Base-by-base conservation (phyloP, 2,797 vertebrate genomes). In the Phrynocephalus forsythii region DNA sequence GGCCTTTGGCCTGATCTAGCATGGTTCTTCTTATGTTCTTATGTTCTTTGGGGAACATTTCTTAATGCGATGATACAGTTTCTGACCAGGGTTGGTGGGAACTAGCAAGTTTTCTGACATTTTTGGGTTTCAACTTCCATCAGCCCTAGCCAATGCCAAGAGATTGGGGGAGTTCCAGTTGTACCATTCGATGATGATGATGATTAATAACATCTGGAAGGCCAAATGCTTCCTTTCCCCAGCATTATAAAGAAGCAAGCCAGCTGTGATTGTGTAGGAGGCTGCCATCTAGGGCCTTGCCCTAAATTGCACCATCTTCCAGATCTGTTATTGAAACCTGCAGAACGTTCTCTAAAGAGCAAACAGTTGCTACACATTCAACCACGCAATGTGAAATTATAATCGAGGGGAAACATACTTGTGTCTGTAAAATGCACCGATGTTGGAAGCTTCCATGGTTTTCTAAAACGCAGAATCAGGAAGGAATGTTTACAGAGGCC, bases 261-360 rank as follows among this genome's bases (percentile, higher is more conserved):
- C 7, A 48, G 16, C 20, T 63, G 5, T 52, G 75, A 67, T 52
- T n/a, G 38, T 33, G 69, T 44, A 75, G 26, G 52, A 76, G 63
- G 63, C 60, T 85, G 78, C 82, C 83, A 68, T 33, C 83, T 76
- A 24, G 26, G 87, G 69, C 15, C 83, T 68, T 80, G 1, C 4
- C 26, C 3, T 56, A 33, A 6, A 76, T 68, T 56, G 71, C 78
- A 85, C 28, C 4, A 24, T 72, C 30, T 3, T 44, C 30, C 22
- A 24, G 28, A 44, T 71, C n/a, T 33, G 38, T 11, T 28, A 5
- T 9, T 15, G 44, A 76, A 48, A 22, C 24, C 8, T 7, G 63
- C 7, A 13, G 50, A n/a, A 16, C 71, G 50, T 3, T 28, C 78
- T 88, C 9, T 13, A 48, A 20, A 5, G 1, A n/a, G 1, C 1